Evolutionary conservation across 2,797 vertebrate species (phyloP).

Genomic region (Chromis chromis): DNA sequence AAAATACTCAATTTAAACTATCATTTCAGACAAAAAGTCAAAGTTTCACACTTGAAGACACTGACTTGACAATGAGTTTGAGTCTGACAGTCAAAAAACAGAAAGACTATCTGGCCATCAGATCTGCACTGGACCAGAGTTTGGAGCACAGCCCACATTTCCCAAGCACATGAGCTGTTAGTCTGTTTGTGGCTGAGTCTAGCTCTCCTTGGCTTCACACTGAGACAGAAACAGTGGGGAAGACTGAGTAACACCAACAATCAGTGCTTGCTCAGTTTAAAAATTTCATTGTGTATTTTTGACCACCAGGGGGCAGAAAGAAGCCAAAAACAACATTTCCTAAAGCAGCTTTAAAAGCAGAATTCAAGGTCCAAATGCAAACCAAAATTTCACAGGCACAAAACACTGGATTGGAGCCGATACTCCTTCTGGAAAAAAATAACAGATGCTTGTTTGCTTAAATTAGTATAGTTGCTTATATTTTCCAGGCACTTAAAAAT

Average conservation of each 20-base stretch:
- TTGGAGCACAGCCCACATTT: slow-evolving; percentile 84
- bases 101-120: slow-evolving; percentile 67
- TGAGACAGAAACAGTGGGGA: slow-evolving; percentile 9
- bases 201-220: slow-evolving; percentile 7
- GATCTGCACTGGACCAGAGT: slow-evolving; percentile 81
- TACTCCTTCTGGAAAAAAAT: too few species aligned
- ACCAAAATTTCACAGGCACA: not conserved
- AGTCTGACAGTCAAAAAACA: not conserved
- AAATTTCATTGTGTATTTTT: not conserved
- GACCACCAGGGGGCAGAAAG: slow-evolving; percentile 48
- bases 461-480: too few species aligned
- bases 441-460: too few species aligned
- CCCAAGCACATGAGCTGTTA: slow-evolving; percentile 65
- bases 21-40: not conserved
- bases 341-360: slow-evolving; percentile 12
- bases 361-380: not conserved
- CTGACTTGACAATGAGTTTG: not conserved
- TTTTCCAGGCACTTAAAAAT: too few species aligned
- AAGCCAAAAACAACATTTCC: slow-evolving; percentile 5
- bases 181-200: not conserved
- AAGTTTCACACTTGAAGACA: not conserved
- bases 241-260: slow-evolving; percentile 16
- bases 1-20: not conserved
- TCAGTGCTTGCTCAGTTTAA: not conserved
- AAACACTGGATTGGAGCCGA: not conserved